Conservation (phyloP, 2,888 invertebrate genomes). For the Hypomecis punctinalis region DNA sequence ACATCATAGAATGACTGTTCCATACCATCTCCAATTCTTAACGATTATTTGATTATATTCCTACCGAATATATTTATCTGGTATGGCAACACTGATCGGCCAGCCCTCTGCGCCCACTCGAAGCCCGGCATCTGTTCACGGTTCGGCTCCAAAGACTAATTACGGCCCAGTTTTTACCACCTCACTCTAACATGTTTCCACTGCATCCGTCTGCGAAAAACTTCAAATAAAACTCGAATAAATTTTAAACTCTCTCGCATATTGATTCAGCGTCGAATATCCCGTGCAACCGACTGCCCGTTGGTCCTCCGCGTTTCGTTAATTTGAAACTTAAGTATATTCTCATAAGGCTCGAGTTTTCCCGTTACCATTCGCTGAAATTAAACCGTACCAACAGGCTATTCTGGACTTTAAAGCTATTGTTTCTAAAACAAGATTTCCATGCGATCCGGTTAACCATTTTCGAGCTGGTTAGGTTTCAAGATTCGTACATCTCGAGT, state of each 20-base stretch:
- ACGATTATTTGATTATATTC: too few relatives aligned
- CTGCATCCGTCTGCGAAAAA: constrained; percentile 59
- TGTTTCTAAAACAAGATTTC: constrained; percentile 49
- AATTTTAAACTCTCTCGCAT: constrained; percentile 56
- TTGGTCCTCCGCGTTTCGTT: constrained; percentile 44
- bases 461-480: constrained; percentile 65
- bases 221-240: constrained; percentile 55
- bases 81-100: constrained; percentile 36
- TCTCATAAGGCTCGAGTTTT: constrained; percentile 58
- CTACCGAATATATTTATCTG: too few relatives aligned
- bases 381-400: constrained; percentile 50
- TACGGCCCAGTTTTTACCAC: constrained; percentile 74
- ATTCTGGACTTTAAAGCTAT: constrained; percentile 58
- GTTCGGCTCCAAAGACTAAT: constrained; percentile 76
- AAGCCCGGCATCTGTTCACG: constrained; percentile 60
- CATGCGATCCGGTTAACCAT: constrained; percentile 50
- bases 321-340: constrained; percentile 60
- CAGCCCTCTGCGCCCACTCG: constrained; percentile 42
- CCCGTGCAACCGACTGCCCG: constrained; percentile 42
- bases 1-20: too few relatives aligned
- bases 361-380: constrained; percentile 50
- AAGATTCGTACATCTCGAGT: constrained; percentile 66
- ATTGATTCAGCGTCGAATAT: constrained; percentile 60
- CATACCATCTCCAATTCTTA: too few relatives aligned
- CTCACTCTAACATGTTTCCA: constrained; percentile 66